A percentile compares a stretch with the other conserved stretches of the same genome.
Conservation (phyloP, 2,888 invertebrate genomes). For the Cremastobaeus sp. region DNA sequence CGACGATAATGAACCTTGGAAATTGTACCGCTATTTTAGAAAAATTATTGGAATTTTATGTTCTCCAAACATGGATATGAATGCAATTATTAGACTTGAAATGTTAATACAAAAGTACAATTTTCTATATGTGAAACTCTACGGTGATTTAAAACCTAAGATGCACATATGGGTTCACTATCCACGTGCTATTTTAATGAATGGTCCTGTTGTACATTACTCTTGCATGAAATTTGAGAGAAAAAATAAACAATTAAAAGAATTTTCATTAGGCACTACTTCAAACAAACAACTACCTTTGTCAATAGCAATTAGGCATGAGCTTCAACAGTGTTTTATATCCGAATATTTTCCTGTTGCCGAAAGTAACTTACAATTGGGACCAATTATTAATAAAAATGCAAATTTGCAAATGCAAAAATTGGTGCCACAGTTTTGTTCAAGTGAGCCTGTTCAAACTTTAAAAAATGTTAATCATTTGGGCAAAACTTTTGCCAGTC, state of each 20-base stretch:
- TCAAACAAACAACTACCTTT: slow-evolving; percentile 1
- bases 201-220: slow-evolving; percentile 1
- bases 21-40: slow-evolving; percentile 4
- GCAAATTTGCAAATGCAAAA: background rate
- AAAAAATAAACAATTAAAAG: slow-evolving; percentile 11
- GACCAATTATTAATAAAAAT: slow-evolving; percentile 3
- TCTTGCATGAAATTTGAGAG: background rate
- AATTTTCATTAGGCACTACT: background rate
- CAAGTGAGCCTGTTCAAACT: background rate
- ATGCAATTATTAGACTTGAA: background rate
- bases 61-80: background rate
- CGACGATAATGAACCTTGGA: background rate
- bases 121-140: background rate
- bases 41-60: background rate
- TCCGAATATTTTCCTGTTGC: background rate
- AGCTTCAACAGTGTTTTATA: background rate
- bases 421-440: background rate
- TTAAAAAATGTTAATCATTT: background rate
- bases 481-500: background rate
- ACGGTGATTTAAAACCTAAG: slow-evolving; percentile 8
- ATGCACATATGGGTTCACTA: slow-evolving; percentile 11
- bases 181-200: background rate
- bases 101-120: background rate
- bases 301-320: slow-evolving; percentile 7
- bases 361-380: background rate